Evolutionary conservation across 2,113 vertebrate genomes (phyloP).

Genomic region (Sinocyclocheilus anshuiensis): DNA sequence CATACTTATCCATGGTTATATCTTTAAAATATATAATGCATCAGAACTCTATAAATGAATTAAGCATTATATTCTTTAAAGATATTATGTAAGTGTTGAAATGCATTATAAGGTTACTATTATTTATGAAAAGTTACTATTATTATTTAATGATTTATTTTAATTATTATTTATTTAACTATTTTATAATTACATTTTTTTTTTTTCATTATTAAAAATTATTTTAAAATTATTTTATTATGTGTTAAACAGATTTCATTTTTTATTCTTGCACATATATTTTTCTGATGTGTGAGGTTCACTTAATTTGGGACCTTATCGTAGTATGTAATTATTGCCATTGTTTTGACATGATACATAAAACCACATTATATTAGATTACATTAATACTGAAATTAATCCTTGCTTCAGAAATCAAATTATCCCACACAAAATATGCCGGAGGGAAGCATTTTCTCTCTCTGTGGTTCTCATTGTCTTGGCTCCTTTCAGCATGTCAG

Average conservation of each 20-base stretch:
- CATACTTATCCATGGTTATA: not conserved
- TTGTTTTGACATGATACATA: slow-evolving; percentile 43
- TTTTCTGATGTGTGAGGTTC: not conserved
- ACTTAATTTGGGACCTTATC: slow-evolving; percentile 14
- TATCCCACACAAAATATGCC: slow-evolving; percentile 34
- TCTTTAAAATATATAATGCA: not conserved
- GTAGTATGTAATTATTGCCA: slow-evolving; percentile 20
- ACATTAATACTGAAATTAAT: slow-evolving; percentile 62
- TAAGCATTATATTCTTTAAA: not conserved
- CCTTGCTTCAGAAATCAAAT: slow-evolving; percentile 60
- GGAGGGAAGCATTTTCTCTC: slow-evolving; percentile 8
- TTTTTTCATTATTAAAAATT: too few species aligned
- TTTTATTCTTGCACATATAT: not conserved
- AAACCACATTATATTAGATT: slow-evolving; percentile 56
- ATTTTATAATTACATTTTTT: too few species aligned
- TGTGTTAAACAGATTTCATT: not conserved
- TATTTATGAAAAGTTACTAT: not conserved
- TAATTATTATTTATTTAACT: not conserved
- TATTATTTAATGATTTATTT: not conserved
- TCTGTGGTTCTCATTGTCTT: slow-evolving; percentile 6
- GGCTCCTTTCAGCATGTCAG: not conserved
- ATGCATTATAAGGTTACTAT: not conserved
- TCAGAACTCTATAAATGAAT: not conserved
- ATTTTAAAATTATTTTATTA: too few species aligned
- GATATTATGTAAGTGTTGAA: not conserved